phyloP scores from a whole-genome alignment of 2,888 invertebrate genomes.

The Caenorhabditis japonica region DNA sequence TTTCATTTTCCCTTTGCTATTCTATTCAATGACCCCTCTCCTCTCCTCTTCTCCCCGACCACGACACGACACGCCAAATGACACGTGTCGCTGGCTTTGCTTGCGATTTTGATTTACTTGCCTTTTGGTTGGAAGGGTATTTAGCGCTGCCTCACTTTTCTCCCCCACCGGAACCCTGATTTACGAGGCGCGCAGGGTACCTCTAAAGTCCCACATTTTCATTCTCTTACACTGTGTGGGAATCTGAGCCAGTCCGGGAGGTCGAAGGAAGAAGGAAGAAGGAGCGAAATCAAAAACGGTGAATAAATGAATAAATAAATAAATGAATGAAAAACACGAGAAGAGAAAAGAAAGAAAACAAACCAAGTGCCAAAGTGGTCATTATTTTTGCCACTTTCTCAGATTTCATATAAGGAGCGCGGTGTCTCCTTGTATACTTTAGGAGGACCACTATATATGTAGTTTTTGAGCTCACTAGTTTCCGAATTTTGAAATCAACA shows the following conservation, averaged over 20 bases:
- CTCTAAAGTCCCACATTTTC: conserved; percentile 18
- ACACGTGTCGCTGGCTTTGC: conserved; percentile 31
- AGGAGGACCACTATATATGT: too few species aligned
- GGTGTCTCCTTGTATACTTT: too few species aligned
- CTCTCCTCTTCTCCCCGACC: too few species aligned
- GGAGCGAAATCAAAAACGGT: too few species aligned
- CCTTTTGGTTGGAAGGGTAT: conserved; percentile 25
- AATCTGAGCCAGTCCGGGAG: too few species aligned
- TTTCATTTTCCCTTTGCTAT: too few species aligned
- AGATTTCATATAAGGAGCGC: conserved; percentile 20
- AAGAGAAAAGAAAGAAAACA: conserved; percentile 6
- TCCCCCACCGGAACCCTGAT: conserved; percentile 32
- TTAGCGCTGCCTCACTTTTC: background rate
- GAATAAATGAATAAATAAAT: too few species aligned
- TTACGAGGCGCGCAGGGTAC: conserved; percentile 19
- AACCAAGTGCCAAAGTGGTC: too few species aligned
- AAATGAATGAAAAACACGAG: conserved; percentile 17
- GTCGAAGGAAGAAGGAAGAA: too few species aligned
- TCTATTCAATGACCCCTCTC: too few species aligned
- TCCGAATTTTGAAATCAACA: too few species aligned
- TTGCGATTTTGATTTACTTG: conserved; percentile 45
- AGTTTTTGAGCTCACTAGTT: too few species aligned
- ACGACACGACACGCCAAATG: conserved; percentile 43
- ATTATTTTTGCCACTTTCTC: conserved; percentile 45
- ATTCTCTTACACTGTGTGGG: background rate